Evolutionary conservation across 2,113 vertebrate genomes (phyloP).

Genomic region (Rhabdomys dilectus): DNA sequence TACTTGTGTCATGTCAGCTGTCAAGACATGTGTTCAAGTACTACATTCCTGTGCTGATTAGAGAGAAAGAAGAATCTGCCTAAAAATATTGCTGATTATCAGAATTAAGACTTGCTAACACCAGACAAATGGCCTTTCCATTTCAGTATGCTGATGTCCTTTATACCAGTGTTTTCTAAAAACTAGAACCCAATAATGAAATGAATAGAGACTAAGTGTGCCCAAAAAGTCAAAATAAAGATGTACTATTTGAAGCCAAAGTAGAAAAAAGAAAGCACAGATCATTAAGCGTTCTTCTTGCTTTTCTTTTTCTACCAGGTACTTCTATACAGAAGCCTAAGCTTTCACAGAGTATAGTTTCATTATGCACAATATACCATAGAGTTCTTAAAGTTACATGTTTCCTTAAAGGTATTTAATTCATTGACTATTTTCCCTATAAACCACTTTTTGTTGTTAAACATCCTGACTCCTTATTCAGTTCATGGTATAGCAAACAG

Average conservation of each 20-base stretch:
- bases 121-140: neutral
- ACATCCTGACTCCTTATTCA: slow-evolving; percentile 37
- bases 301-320: slow-evolving; percentile 29
- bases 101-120: neutral
- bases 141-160: neutral
- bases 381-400: neutral
- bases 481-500: neutral
- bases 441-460: slow-evolving; percentile 43
- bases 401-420: slow-evolving; percentile 3
- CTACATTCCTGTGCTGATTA: neutral
- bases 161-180: slow-evolving; percentile 19
- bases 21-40: neutral
- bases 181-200: neutral
- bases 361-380: neutral
- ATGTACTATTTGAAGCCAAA: slow-evolving; percentile 16
- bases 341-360: slow-evolving; percentile 24
- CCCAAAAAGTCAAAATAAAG: slow-evolving; percentile 32
- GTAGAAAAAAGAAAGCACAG: slow-evolving; percentile 10
- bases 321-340: slow-evolving; percentile 35
- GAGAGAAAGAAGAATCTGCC: neutral
- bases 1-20: neutral
- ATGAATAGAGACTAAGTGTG: neutral
- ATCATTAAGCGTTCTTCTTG: neutral
- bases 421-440: slow-evolving; percentile 44
- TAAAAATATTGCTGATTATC: neutral